Base-by-base conservation (phyloP, 2,797 vertebrate genomes). In the Falco novaeseelandiae region DNA sequence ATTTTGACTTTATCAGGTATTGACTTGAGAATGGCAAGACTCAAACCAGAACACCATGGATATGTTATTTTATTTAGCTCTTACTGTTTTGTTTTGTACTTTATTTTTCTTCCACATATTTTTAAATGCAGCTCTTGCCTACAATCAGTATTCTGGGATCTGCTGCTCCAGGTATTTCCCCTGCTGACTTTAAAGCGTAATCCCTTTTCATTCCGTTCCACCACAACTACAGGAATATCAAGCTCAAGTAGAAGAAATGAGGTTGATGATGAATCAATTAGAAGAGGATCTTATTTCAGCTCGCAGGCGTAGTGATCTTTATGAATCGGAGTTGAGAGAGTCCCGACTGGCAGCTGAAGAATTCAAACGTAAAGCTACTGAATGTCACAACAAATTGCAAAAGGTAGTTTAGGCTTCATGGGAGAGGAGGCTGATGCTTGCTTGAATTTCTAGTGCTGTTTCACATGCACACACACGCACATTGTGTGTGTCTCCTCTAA, bases 211-310 rank as follows among this genome's bases (percentile, higher is more conserved):
- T 90, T 63, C 62, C 21, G 66, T 95, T 95, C 52, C 57, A 78
- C 82, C 57, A 30, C 67, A 54, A 83, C 92, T 92, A 10, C 84
- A 99, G 99, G 99, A 99, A 90, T 99, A 99, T 97, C 99, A 99
- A 90, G 99, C 99, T 91, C 99, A 99, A 97, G 98, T 99, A 87
- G 99, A 99, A 94, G 99, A 99, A 95, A 99, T 99, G 99, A 98
- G 98, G 67, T 98, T 99, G 83, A 99, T 99, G 98, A 99, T 99
- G 98, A 98, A 99, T 90, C 99, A 99, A 40, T 97, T 99, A 97
- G 99, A 99, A 96, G 99, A 99, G 96, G 99, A 99, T 95, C 99
- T 99, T 72, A 99, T 99, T 22, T 99, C 99, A 2, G 99, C 99
- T 49, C 99, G 99, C 87, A 99, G 99, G 88, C 99, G 99, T 69